Evolutionary conservation across 2,888 invertebrate genomes (phyloP).

Genomic region (Tiliacea aurago): DNA sequence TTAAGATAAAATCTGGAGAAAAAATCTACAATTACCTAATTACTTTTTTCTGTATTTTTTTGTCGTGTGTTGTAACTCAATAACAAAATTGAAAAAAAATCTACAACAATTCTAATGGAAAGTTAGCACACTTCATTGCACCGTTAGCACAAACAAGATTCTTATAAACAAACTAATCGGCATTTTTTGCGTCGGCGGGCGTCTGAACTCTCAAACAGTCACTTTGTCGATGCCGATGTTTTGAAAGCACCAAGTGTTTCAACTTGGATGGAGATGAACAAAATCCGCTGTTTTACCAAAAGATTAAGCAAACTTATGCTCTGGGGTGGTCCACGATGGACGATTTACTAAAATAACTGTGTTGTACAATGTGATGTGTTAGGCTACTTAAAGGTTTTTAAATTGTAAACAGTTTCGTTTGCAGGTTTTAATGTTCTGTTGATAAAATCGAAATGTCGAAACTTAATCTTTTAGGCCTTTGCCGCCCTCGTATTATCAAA

Average conservation of each 20-base stretch:
- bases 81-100: constrained; percentile 51
- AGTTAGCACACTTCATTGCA: constrained; percentile 58
- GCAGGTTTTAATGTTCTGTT: constrained; percentile 11
- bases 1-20: constrained; percentile 10
- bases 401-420: constrained; percentile 12
- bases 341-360: constrained; percentile 67
- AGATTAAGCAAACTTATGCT: constrained; percentile 53
- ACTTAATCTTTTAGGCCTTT: not conserved
- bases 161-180: constrained; percentile 61
- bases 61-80: constrained; percentile 35
- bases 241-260: constrained; percentile 61
- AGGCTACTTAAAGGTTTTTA: constrained; percentile 30
- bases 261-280: constrained; percentile 56
- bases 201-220: constrained; percentile 22
- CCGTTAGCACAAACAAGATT: constrained; percentile 56
- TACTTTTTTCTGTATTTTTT: constrained; percentile 7
- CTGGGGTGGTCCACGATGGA: constrained; percentile 73
- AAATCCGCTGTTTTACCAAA: constrained; percentile 58
- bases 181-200: constrained; percentile 57
- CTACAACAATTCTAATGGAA: constrained; percentile 45
- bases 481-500: too few relatives aligned
- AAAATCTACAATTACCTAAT: constrained; percentile 26
- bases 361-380: constrained; percentile 63
- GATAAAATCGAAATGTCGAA: constrained; percentile 5
- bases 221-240: constrained; percentile 60